A percentile compares a stretch with the other conserved stretches of the same genome.
Conservation (phyloP, 2,113 vertebrate genomes). For the Cettia cetti region DNA sequence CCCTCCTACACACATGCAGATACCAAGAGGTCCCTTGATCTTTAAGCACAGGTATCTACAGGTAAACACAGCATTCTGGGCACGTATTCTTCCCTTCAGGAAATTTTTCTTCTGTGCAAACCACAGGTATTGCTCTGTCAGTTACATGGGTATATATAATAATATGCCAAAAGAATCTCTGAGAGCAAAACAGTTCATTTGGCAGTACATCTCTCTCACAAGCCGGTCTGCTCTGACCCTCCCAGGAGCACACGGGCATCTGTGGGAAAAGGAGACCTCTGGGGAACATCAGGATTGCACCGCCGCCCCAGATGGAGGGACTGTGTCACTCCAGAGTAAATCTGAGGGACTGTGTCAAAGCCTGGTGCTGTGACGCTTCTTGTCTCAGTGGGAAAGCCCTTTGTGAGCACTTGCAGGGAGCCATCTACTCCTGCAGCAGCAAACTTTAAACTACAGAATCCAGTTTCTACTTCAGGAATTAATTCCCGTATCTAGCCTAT, state of each 20-base stretch:
- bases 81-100: neutral
- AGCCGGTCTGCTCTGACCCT: neutral
- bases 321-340: neutral
- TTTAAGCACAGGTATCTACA: neutral
- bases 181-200: neutral
- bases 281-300: neutral
- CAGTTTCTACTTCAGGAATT: neutral
- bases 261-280: neutral
- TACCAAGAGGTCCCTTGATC: neutral
- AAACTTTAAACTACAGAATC: neutral
- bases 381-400: neutral
- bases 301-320: neutral
- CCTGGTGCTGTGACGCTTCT: neutral
- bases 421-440: neutral
- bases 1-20: neutral
- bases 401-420: neutral
- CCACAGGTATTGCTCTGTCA: neutral
- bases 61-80: neutral
- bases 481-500: neutral
- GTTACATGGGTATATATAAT: neutral
- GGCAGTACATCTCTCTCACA: neutral
- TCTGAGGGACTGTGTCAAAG: neutral
- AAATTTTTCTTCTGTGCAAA: neutral
- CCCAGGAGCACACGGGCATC: rapidly evolving
- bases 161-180: neutral